These are phyloP conservation scores for Cydia splendana DNA, from an alignment of 1,140 invertebrate genomes.

Conservation along the genomic window DNA sequence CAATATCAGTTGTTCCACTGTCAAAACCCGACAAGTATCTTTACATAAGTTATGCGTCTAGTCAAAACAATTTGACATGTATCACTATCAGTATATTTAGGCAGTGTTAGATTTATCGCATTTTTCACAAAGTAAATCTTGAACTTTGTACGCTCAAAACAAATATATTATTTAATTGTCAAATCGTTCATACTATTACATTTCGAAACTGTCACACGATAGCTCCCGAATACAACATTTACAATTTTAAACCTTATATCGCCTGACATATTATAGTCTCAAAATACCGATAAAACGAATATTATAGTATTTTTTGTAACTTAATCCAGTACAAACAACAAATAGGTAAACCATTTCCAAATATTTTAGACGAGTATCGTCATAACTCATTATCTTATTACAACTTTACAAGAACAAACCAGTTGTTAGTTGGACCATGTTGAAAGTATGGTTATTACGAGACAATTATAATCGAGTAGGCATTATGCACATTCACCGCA, in stretches of 20 bases:
- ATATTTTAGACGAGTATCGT: background rate
- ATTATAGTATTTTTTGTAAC: background rate
- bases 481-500: background rate
- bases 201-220: slow-evolving; percentile 14
- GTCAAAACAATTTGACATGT: slow-evolving; percentile 10
- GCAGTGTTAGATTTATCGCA: background rate
- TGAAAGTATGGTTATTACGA: background rate
- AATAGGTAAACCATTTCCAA: background rate
- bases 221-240: background rate
- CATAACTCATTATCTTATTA: background rate
- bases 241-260: background rate
- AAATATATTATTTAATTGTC: background rate
- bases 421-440: background rate
- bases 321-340: background rate
- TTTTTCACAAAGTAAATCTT: background rate
- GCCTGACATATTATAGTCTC: background rate
- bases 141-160: background rate
- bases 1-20: background rate
- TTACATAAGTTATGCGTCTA: slow-evolving; percentile 12
- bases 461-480: background rate
- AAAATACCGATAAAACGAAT: background rate
- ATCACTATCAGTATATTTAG: background rate
- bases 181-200: background rate
- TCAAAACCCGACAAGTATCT: slow-evolving; percentile 7
- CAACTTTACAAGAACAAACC: background rate